phyloP scores from a whole-genome alignment of 2,113 vertebrate species.

The Mesitornis unicolor region DNA sequence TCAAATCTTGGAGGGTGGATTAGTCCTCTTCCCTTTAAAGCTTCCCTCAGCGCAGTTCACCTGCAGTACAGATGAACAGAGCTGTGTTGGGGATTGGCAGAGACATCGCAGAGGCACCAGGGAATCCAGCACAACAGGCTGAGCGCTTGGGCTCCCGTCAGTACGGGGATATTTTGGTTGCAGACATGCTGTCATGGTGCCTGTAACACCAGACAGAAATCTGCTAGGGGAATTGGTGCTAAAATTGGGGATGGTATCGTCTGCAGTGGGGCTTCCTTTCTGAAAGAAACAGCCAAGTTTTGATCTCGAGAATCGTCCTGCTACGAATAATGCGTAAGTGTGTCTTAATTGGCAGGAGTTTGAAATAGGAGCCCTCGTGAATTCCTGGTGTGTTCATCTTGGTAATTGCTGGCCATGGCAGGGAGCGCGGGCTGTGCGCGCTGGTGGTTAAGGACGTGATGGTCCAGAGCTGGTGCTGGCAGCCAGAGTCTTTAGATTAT shows the following conservation, averaged over 20 bases:
- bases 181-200: background rate
- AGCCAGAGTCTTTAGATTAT: background rate
- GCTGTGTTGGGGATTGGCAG: background rate
- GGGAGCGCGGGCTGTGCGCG: accelerated
- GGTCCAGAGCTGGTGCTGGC: background rate
- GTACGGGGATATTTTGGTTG: background rate
- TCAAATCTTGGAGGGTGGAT: background rate
- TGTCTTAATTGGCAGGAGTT: background rate
- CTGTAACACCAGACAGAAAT: background rate
- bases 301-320: background rate
- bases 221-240: background rate
- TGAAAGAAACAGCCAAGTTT: background rate
- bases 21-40: background rate
- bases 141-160: background rate
- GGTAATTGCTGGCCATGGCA: background rate
- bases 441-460: background rate
- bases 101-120: background rate
- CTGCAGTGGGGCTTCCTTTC: background rate
- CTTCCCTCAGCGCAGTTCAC: background rate
- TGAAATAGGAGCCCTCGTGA: background rate
- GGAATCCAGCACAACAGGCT: background rate
- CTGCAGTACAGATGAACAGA: background rate
- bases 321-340: background rate
- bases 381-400: background rate
- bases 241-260: accelerated